These are phyloP conservation scores for Galbula dea DNA, from an alignment of 2,113 vertebrate species.

Conservation along the genomic window DNA sequence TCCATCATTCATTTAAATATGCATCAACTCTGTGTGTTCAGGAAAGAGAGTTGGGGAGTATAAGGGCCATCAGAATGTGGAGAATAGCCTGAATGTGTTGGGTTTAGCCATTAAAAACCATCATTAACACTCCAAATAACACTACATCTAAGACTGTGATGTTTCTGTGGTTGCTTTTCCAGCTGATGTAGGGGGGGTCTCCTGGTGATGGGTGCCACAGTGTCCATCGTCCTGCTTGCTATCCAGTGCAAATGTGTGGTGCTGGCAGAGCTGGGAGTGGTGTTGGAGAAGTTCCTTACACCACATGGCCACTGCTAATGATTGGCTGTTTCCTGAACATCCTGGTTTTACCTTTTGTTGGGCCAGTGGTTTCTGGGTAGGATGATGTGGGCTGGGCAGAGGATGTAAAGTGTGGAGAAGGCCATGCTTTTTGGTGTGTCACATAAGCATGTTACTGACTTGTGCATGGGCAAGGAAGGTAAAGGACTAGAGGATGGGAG, in stretches of 20 bases:
- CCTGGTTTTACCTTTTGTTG: background rate
- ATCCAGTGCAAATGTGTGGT: rapidly evolving
- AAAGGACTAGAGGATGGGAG: background rate
- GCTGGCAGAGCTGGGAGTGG: background rate
- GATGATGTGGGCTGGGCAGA: background rate
- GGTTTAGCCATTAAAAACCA: background rate
- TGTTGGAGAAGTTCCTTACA: background rate
- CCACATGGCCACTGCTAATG: rapidly evolving
- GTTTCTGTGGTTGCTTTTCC: background rate
- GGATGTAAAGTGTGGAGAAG: background rate
- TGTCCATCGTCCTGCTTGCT: background rate
- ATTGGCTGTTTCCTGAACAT: background rate
- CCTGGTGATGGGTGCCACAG: background rate
- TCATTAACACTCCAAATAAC: background rate
- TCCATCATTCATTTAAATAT: background rate
- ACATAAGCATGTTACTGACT: background rate
- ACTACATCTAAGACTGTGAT: background rate
- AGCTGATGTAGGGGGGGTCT: background rate
- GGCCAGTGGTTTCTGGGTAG: background rate
- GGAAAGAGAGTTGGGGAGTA: background rate
- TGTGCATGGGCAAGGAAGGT: background rate
- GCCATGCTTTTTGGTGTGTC: background rate
- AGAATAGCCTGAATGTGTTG: background rate
- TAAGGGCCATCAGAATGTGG: background rate
- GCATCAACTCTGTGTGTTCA: background rate